Evolutionary conservation across 2,113 vertebrate genomes (phyloP), one percentile per base, ranked within the genome.

Genomic region (Colius striatus): DNA sequence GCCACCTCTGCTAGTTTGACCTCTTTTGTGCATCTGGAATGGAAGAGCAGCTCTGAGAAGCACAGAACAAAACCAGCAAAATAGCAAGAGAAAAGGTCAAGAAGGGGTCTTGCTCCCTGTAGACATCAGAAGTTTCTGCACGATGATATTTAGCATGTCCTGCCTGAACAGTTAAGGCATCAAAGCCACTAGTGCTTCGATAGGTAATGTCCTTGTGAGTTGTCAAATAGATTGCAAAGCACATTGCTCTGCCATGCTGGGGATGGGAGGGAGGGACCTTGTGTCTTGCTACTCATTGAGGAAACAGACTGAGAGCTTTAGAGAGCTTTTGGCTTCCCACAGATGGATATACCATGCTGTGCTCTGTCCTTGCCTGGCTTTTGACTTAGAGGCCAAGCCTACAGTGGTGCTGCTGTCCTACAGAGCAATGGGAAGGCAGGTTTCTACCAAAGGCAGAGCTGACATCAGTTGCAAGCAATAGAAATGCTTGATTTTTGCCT

Each of bases 111-210:
- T 92, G 87, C 83, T 96, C 96, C 89, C 96, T 91, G 92, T 93
- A 96, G 96, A 93, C 94, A 95, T 89, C 85, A 96, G 96, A 94
- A 95, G 94, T 88, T 93, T 96, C 87, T 94, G 91, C 83, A 87
- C 94, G 90, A 95, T 90, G 93, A 96, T 96, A 95, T 96, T 96
- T 94, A 97, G 95, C 91, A 78, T 95, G 90, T 94, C 92, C 96
- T 96, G 87, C 94, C 94, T 84, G 90, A 94, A 75, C 89, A 83
- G 91, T 89, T 95, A 90, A 93, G 89, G 80, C 90, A 83, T 89
- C 93, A 95, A 94, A 93, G 93, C 38, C 74, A 21, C 13, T 9
- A 72, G 73, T 73, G 90, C 91, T 92, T 92, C 13, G 65, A 87
- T 77, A 85, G 78, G 96, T 89, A 94, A 90, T 93, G 51, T 86